Conservation (phyloP, 1,140 invertebrate species). For the Brachionus rotundiformis region DNA sequence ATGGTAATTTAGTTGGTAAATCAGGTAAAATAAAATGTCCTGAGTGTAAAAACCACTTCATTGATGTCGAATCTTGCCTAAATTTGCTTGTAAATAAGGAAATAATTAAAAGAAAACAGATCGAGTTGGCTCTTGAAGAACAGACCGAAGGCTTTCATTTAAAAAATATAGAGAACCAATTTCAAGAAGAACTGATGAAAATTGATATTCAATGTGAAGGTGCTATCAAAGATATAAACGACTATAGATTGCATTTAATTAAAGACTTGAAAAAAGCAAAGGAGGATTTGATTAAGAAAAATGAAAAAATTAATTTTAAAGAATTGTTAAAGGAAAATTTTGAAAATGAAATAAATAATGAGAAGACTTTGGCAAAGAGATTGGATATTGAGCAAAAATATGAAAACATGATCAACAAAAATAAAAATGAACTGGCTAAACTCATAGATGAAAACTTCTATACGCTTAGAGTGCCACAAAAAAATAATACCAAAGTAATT, state of each 20-base stretch:
- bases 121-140: background rate
- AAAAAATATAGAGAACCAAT: background rate
- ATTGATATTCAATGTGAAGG: background rate
- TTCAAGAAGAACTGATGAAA: background rate
- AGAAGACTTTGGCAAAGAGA: background rate
- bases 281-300: background rate
- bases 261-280: background rate
- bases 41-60: background rate
- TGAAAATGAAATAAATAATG: background rate
- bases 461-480: background rate
- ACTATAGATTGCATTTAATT: background rate
- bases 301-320: background rate
- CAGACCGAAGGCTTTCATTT: background rate
- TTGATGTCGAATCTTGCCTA: background rate
- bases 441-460: background rate
- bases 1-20: background rate
- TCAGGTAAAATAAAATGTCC: background rate
- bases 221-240: background rate
- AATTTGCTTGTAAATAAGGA: background rate
- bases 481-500: background rate
- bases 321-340: background rate
- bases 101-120: background rate
- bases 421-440: background rate
- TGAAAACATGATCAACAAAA: background rate
- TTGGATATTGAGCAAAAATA: background rate